A percentile compares a stretch with the other conserved stretches of the same genome.
These are phyloP conservation scores for Apis laboriosa DNA, from an alignment of 1,140 invertebrate genomes.

Conservation along the genomic window DNA sequence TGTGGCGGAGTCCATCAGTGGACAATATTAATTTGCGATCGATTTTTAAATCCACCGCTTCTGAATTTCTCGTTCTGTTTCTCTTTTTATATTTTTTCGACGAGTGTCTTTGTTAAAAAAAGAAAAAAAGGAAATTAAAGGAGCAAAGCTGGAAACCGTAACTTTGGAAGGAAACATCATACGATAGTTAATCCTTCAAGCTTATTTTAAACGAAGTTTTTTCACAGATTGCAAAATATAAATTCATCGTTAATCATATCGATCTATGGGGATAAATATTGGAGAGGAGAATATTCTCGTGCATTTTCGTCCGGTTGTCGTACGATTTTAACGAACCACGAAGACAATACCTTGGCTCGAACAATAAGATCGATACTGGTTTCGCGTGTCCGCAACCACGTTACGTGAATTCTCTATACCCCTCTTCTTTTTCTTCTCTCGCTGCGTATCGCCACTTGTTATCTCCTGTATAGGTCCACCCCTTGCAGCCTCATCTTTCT, in stretches of 20 bases:
- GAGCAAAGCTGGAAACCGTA: too few species aligned
- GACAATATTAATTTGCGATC: neutral
- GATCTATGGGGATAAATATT: neutral
- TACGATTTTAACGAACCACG: slow-evolving; percentile 28
- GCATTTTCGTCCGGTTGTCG: neutral
- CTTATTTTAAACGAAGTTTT: too few species aligned
- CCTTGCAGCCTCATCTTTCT: slow-evolving; percentile 38
- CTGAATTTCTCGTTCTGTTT: neutral
- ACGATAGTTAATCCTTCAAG: too few species aligned
- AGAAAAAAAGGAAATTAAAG: too few species aligned
- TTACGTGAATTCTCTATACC: slow-evolving; percentile 5
- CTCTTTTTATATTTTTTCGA: neutral
- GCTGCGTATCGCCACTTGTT: slow-evolving; percentile 37
- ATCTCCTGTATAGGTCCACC: slow-evolving; percentile 20
- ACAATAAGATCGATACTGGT: slow-evolving; percentile 50
- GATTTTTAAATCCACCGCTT: neutral
- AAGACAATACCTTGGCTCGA: slow-evolving; percentile 37
- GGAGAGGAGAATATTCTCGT: too few species aligned
- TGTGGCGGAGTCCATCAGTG: neutral
- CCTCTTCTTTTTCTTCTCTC: slow-evolving; percentile 17
- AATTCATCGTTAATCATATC: too few species aligned
- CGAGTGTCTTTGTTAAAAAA: too few species aligned
- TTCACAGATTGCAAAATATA: too few species aligned
- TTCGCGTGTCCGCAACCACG: slow-evolving; percentile 13
- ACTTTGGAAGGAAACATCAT: too few species aligned